These are phyloP conservation scores for Anthoscopus minutus DNA, from an alignment of 2,113 vertebrate genomes.

Conservation along the genomic window DNA sequence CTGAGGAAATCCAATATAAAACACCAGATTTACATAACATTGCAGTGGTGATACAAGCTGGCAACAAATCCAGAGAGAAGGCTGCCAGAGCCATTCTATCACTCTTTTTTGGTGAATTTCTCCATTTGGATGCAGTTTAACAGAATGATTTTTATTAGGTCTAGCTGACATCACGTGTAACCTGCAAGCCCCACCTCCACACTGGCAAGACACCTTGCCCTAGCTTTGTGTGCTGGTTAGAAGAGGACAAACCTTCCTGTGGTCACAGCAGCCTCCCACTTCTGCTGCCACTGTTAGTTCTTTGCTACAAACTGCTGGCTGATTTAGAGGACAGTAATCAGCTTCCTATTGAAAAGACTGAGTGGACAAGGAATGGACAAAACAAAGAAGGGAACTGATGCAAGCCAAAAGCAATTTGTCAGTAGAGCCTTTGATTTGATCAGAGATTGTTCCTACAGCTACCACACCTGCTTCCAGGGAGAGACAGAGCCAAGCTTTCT, in stretches of 20 bases:
- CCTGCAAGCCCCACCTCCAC: neutral
- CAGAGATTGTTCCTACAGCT: neutral
- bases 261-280: neutral
- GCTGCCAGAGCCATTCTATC: slow-evolving; percentile 48
- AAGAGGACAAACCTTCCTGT: neutral
- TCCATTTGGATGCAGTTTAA: slow-evolving; percentile 35
- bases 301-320: neutral
- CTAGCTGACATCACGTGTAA: neutral
- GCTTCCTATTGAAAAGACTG: slow-evolving; percentile 21
- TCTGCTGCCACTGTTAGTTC: neutral
- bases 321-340: slow-evolving; percentile 26
- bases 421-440: neutral
- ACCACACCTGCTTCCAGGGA: neutral
- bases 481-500: neutral
- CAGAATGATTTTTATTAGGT: slow-evolving; percentile 15
- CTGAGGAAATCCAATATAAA: slow-evolving; percentile 63
- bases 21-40: slow-evolving; percentile 65
- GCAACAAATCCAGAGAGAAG: slow-evolving; percentile 41
- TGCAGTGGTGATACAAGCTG: slow-evolving; percentile 56
- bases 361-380: slow-evolving; percentile 21
- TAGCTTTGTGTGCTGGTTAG: neutral
- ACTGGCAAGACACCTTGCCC: neutral
- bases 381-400: neutral
- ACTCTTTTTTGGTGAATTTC: slow-evolving; percentile 35
- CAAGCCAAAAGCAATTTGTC: slow-evolving; percentile 11